These are phyloP conservation scores for Aphrocallistes beatrix DNA, from an alignment of 37 sponge, comb jelly and placozoan genomes.

Conservation along the genomic window DNA sequence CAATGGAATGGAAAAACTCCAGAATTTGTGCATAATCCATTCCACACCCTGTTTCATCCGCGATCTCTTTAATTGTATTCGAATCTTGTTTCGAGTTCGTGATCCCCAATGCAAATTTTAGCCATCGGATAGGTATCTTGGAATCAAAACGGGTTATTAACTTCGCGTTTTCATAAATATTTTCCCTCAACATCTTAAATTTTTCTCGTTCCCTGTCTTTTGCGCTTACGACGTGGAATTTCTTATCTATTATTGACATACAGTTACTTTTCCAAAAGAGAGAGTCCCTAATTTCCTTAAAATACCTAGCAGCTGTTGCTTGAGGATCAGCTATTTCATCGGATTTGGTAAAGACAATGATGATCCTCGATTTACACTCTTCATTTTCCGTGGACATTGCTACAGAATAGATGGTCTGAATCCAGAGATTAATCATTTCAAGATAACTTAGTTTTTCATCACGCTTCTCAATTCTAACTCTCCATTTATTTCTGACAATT, in stretches of 20 bases:
- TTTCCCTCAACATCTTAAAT: background rate
- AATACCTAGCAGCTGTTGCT: background rate
- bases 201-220: background rate
- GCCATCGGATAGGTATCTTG: background rate
- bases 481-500: background rate
- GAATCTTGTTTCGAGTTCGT: background rate
- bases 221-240: background rate
- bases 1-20: conserved; percentile 12
- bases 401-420: background rate
- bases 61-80: background rate
- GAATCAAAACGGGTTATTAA: background rate
- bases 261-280: background rate
- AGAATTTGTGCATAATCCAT: background rate
- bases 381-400: background rate
- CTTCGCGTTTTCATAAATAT: background rate
- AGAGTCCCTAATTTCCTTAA: background rate
- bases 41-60: background rate
- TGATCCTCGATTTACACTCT: background rate
- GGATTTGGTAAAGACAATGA: background rate
- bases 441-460: background rate
- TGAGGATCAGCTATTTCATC: background rate
- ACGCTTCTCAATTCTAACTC: background rate
- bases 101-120: background rate
- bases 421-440: background rate
- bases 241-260: background rate